These are phyloP conservation scores for Dendronephthya gigantea DNA, from an alignment of 64 coral and sea anemone genomes.

Conservation along the genomic window DNA sequence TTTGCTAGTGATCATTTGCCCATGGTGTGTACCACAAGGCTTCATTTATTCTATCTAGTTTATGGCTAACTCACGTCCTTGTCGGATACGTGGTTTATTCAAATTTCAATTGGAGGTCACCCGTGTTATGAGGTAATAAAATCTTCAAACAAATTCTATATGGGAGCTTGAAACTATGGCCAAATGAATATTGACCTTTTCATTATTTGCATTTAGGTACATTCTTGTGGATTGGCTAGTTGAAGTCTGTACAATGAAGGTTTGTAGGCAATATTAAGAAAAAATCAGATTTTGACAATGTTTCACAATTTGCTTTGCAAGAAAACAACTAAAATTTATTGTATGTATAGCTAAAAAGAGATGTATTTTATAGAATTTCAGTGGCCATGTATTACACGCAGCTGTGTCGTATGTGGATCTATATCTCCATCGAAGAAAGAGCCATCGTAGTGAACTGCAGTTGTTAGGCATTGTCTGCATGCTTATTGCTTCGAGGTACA, in stretches of 20 bases:
- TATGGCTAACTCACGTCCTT: not conserved
- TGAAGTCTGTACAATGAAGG: conserved; percentile 13
- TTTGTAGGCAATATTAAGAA: too few species aligned
- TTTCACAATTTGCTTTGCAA: too few species aligned
- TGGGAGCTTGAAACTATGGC: not conserved
- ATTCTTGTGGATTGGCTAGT: conserved; percentile 7
- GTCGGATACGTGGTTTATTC: not conserved
- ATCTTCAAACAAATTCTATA: not conserved
- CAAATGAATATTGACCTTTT: not conserved
- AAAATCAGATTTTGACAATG: too few species aligned
- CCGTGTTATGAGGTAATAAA: not conserved
- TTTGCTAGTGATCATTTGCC: not conserved
- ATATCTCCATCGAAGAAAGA: not conserved
- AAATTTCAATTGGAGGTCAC: not conserved
- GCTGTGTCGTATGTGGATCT: not conserved
- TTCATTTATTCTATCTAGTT: not conserved
- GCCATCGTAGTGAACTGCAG: not conserved
- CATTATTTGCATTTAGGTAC: not conserved
- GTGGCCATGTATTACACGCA: not conserved
- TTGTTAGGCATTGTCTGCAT: not conserved
- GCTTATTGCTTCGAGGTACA: conserved; percentile 8
- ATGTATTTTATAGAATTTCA: not conserved
- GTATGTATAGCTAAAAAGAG: too few species aligned
- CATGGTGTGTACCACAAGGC: not conserved
- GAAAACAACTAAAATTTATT: too few species aligned